A percentile compares a stretch with the other conserved stretches of the same genome.
Evolutionary conservation across 2,113 vertebrate species (phyloP).

Genomic region (Lagopus leucura): DNA sequence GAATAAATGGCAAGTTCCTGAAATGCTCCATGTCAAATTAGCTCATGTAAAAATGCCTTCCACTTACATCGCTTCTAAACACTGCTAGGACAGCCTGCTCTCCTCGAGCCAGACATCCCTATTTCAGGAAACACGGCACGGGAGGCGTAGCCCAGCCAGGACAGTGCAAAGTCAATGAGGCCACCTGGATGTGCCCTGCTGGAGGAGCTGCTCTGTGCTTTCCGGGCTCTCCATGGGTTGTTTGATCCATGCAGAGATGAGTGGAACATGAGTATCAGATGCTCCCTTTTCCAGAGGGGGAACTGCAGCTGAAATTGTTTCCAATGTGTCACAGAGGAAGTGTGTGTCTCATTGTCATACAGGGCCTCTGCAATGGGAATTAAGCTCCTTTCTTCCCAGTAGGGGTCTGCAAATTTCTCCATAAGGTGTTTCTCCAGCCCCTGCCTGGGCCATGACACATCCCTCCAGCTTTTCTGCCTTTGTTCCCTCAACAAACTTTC

Average conservation of each 20-base stretch:
- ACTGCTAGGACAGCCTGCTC: slow-evolving; percentile 31
- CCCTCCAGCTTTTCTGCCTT: neutral
- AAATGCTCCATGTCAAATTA: slow-evolving; percentile 51
- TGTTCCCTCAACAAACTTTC: neutral
- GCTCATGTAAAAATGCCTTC: slow-evolving; percentile 47
- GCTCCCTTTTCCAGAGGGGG: neutral
- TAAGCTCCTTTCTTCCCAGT: neutral
- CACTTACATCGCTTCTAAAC: slow-evolving; percentile 46
- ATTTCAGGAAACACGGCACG: slow-evolving; percentile 50
- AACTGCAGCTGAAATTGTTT: neutral
- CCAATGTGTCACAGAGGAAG: slow-evolving; percentile 24
- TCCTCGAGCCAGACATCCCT: slow-evolving; percentile 27
- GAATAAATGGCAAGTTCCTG: slow-evolving; percentile 58
- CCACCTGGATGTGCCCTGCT: neutral
- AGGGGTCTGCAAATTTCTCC: neutral
- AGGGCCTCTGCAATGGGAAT: neutral
- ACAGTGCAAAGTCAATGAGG: slow-evolving; percentile 8
- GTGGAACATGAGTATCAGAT: neutral
- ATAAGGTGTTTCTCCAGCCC: neutral
- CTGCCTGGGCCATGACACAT: neutral
- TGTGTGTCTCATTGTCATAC: neutral
- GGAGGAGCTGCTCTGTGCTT: neutral
- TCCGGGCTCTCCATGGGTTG: neutral
- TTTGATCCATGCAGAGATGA: neutral
- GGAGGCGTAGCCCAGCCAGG: neutral